A percentile compares a stretch with the other conserved stretches of the same genome.
Evolutionary conservation across 2,888 invertebrate genomes (phyloP).

Genomic region (Chirona hameri): DNA sequence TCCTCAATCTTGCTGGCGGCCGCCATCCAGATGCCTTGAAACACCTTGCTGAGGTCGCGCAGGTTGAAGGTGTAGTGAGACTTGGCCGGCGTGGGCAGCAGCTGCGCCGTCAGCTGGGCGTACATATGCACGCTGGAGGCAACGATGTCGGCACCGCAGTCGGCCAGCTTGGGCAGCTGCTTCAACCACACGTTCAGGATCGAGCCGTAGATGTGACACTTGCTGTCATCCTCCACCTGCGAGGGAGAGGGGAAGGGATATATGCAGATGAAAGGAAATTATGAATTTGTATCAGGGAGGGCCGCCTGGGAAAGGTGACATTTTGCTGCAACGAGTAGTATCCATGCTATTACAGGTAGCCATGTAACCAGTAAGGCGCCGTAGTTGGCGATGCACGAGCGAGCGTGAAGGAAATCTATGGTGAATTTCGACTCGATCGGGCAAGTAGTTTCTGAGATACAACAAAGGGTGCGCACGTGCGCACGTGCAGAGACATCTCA

Average conservation of each 20-base stretch:
- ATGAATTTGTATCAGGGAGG: too few relatives aligned
- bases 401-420: too few relatives aligned
- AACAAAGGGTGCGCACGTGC: too few relatives aligned
- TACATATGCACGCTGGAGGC: conserved; percentile 78
- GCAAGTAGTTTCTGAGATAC: too few relatives aligned
- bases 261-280: too few relatives aligned
- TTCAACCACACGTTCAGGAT: conserved; percentile 66
- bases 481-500: too few relatives aligned
- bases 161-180: conserved; percentile 41
- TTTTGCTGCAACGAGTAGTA: too few relatives aligned
- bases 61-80: conserved; percentile 87
- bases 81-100: conserved; percentile 88
- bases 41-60: conserved; percentile 73
- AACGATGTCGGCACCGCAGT: conserved; percentile 65
- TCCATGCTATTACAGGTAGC: too few relatives aligned
- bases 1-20: neutral
- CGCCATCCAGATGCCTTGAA: conserved; percentile 51
- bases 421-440: too few relatives aligned
- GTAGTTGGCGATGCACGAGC: too few relatives aligned
- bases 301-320: too few relatives aligned
- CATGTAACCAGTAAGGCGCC: too few relatives aligned
- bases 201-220: conserved; percentile 64
- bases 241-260: neutral
- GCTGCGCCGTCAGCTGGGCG: conserved; percentile 64
- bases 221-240: conserved; percentile 63